Conservation (phyloP, 2,113 vertebrate species). For the Psilopogon haemacephalus region DNA sequence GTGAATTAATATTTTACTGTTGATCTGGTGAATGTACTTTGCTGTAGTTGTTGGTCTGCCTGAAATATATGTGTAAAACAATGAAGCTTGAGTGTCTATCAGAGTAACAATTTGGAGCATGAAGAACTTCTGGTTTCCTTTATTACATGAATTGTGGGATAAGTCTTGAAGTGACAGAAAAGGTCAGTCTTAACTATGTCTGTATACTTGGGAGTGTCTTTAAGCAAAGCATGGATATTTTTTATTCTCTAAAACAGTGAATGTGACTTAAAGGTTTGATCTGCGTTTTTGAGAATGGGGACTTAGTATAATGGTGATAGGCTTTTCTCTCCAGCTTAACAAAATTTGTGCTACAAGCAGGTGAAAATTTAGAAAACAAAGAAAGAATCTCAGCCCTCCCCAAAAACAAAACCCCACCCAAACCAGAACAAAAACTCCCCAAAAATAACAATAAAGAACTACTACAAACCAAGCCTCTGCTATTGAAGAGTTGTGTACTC, state of each 20-base stretch:
- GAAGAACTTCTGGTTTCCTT: background rate
- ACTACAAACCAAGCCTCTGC: background rate
- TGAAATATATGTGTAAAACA: background rate
- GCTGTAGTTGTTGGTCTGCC: background rate
- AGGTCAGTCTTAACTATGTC: background rate
- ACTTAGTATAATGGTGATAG: background rate
- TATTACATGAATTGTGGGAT: background rate
- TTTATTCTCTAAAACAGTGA: background rate
- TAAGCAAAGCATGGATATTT: background rate
- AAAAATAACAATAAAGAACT: background rate
- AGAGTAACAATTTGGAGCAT: background rate
- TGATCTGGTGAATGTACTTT: background rate
- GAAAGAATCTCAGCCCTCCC: background rate
- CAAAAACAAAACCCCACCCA: fast-evolving
- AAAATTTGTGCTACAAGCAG: background rate
- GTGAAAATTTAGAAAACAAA: background rate
- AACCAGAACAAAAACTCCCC: background rate
- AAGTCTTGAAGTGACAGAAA: background rate
- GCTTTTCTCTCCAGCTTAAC: background rate
- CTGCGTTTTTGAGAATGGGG: background rate
- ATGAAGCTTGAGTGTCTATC: background rate
- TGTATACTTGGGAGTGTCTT: background rate
- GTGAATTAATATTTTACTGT: background rate
- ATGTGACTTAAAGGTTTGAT: background rate
- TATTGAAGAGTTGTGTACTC: background rate